Percentiles rank a stretch among this genome's conserved stretches.
These are phyloP conservation scores for Agelaius phoeniceus DNA, from an alignment of 2,113 vertebrate species.

Conservation along the genomic window DNA sequence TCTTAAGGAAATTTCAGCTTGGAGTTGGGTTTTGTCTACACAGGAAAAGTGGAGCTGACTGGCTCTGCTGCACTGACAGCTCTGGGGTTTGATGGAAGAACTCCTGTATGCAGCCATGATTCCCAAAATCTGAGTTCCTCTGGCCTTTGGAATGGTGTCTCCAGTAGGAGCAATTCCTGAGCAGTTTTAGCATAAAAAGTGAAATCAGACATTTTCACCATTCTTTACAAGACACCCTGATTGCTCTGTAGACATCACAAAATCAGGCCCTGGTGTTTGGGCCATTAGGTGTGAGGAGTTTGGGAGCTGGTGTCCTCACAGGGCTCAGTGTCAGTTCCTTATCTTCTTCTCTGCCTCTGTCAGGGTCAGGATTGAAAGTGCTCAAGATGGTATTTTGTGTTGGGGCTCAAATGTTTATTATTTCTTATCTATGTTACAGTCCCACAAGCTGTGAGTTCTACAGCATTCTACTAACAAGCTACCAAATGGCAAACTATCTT, in stretches of 20 bases:
- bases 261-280: neutral
- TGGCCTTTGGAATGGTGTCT: neutral
- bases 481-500: neutral
- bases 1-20: constrained; percentile 42
- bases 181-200: neutral
- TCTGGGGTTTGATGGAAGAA: neutral
- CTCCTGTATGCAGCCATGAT: neutral
- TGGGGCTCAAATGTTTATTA: neutral
- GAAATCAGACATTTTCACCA: neutral
- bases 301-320: neutral
- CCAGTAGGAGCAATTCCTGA: neutral
- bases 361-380: neutral
- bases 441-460: neutral
- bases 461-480: neutral
- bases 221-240: neutral
- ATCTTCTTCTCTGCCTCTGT: neutral
- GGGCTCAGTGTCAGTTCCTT: neutral
- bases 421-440: neutral
- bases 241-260: neutral
- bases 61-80: neutral
- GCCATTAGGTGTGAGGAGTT: rapidly evolving
- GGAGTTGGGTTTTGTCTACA: neutral
- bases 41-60: neutral
- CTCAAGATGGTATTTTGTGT: neutral
- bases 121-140: neutral